Evolutionary conservation across 2,797 vertebrate genomes (phyloP), one percentile per base, ranked within the genome.

Genomic region (Bucorvus abyssinicus): DNA sequence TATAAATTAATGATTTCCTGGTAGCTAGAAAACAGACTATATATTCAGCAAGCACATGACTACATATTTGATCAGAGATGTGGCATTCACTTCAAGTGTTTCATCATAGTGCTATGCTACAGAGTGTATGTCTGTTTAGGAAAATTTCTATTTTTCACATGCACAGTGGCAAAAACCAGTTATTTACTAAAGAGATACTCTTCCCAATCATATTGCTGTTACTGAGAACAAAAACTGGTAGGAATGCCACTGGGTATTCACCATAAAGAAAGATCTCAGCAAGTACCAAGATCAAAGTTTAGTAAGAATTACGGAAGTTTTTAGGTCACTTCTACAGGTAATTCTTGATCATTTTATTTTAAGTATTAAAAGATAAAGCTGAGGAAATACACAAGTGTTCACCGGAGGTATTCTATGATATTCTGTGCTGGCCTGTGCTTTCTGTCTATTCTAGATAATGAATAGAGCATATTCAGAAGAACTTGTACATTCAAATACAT

Each of bases 1-100:
- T 59, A 93, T 56, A 75, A 94, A 90, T 82, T 59, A 87, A 55
- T 71, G 55, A 50, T 92, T 95, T 87, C 40, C 84, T 75, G 32
- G 32, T 78, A 34, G 7, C 49, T 79, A 36, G 30, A 68, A 84
- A 92, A 84, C 74, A 84, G 70, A 75, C 84, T 47, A 86, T 3
- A 61, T 15, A 78, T 79, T 60, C 57, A 84, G 47, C 29, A 78
- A 86, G 45, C 23, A 64, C 9, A 32, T 24, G 32, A 49, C 44
- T 73, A 57, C 5, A 8, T 36, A 61, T 65, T 20, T 77, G 30
- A 59, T 49, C 68, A 77, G 67, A 82, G 45, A 44, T 15, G 23
- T 21, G 36, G 38, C 68, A 90, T 55, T 53, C 30, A 32, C 20
- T 74, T 57, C n/a, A 40, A 56, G 63, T 34, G 9, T 49, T 60